These are phyloP conservation scores for Lepeophtheirus nordmannii DNA, from an alignment of 2,888 invertebrate genomes.

Conservation along the genomic window DNA sequence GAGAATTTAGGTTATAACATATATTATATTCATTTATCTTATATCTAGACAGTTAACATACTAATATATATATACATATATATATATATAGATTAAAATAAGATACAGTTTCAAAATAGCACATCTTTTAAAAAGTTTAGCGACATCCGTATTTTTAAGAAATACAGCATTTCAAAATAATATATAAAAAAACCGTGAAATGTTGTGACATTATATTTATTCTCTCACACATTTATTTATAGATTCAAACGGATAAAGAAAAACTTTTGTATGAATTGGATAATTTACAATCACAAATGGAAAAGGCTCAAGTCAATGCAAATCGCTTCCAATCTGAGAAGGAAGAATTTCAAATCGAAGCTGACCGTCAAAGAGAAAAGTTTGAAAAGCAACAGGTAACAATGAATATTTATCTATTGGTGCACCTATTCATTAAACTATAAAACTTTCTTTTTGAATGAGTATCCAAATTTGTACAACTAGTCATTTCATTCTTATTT, in stretches of 20 bases:
- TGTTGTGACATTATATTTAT: no score
- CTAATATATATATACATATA: no score
- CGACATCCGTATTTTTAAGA: no score
- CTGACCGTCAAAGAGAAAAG: constrained; percentile 71
- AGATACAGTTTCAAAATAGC: no score
- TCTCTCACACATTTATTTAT: constrained; percentile 26
- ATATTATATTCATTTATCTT: no score
- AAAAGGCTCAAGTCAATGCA: constrained; percentile 72
- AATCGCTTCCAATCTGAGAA: constrained; percentile 76
- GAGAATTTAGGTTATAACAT: no score
- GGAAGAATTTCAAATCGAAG: constrained; percentile 64
- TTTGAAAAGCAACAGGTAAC: constrained; percentile 70
- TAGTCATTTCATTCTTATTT: not conserved
- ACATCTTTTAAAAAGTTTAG: no score
- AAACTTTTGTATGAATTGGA: constrained; percentile 79
- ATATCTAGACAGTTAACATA: no score
- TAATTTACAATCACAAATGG: constrained; percentile 72
- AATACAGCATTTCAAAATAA: no score
- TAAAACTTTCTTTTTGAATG: not conserved
- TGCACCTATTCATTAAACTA: not conserved
- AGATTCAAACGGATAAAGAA: constrained; percentile 66
- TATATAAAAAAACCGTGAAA: no score
- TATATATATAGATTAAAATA: no score
- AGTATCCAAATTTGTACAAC: not conserved
- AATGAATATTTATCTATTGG: not conserved